Base-by-base conservation (phyloP, 2,888 invertebrate genomes). In the Smittia aterrima region DNA sequence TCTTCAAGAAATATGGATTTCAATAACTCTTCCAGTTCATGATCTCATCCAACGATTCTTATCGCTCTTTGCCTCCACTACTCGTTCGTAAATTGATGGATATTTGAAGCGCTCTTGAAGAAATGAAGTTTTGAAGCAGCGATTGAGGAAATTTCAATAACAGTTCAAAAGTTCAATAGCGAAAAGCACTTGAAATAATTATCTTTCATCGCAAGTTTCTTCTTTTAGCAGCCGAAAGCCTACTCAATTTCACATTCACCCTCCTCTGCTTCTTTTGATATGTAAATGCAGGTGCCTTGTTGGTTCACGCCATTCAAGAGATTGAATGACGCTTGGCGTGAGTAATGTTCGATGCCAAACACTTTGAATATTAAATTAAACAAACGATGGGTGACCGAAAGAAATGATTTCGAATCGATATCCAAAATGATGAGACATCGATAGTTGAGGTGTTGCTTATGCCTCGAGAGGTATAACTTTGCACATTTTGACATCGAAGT, bases 121-220 rank as follows among this genome's bases (percentile, higher is more conserved):
- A 4, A 25, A 27, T 1, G 24, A 64, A 58, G 20, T 58, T 47
- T 58, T 18, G 9, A 58, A 22, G 25, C n/a, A 64, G 25, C 22
- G 20, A 47, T 9, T 38, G 9, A 6, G 4, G 27, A 64, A 64
- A 64, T 27, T 64, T 64, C 18, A 64, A 64, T 27, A 64, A 27
- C 27, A 64, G 64, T 64, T 64, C 64, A 64, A 64, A 53, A 27
- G 64, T 64, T 64, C 27, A 58, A 58, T 18, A 58, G 64, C 64
- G 25, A 6, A 18, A 58, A 58, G 25, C 22, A 25, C 64, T 64
- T 64, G 64, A 64, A 64, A 64, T 64, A 64, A 64, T 64, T 64
- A 64, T 64, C 64, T 27, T 58, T 16, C 25, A 64, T 64, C 64
- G 20, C 24, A n/a, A 20, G 9, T 22, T 9, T 58, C 27, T 27